Base-by-base conservation (phyloP, 1,140 invertebrate genomes). In the Phymorhynchus buccinoides region DNA sequence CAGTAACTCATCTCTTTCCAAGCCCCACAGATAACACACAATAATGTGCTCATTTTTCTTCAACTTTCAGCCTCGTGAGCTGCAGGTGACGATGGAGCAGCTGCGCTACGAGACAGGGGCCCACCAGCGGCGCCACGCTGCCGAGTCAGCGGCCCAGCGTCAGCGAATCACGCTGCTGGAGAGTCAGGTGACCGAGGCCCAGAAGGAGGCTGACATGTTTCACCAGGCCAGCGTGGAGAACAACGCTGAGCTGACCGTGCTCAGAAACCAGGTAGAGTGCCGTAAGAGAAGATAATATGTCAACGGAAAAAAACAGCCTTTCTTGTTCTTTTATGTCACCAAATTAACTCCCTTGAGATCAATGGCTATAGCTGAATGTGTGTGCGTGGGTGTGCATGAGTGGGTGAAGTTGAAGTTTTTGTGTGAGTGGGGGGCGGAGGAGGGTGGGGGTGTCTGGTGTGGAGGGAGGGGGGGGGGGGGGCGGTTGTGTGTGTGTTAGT, bases 141-240 rank as follows among this genome's bases (percentile, higher is more conserved):
- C 91, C 30, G 92, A 93, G 85, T 77, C 90, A 14, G 86, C 87
- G 1, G 89, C 89, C 80, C 87, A 93, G 35, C 86, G 88, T 18
- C 90, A 90, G 80, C 87, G 89, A 68, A 86, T 92, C 0, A 84
- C 85, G 16, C 91, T 92, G 68, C 86, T 93, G 1, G 92, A 93
- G 73, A 87, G 92, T 12, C 90, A 93, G 84, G 84, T 93, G 77
- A 56, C 88, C 14, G 92, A 93, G 83, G 89, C 92, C 6, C 86
- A 92, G 48, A 91, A 91, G 77, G 93, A 93, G 79, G 92, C 92
- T 66, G 93, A 93, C 86, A 92, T 93, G 87, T 93, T 93, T 86
- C 92, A 92, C 85, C 88, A 89, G 42, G 89, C 89, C 62, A 92
- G 88, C 85, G 87, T 93, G 39, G 92, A 93, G 84, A 87, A 88